Evolutionary conservation across 1,140 invertebrate species (phyloP), one percentile per base, ranked within the genome.

Genomic region (Diorhabda sublineata): DNA sequence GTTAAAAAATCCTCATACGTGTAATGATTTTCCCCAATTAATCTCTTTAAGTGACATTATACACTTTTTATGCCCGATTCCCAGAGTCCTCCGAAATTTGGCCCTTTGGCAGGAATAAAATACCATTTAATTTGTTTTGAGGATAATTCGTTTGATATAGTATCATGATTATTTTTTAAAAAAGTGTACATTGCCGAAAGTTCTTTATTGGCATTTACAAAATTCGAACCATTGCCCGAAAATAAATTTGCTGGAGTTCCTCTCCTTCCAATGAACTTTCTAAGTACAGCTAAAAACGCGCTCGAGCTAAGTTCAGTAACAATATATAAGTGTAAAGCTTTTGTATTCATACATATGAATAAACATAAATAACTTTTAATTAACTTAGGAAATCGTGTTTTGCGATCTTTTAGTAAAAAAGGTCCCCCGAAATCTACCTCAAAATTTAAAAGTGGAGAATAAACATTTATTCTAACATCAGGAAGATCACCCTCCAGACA

Each of bases 271-370:
- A 73, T 69, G 66, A 81, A 82, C 26, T 26, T n/a, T n/a, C n/a
- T n/a, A n/a, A n/a, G n/a, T n/a, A 75, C 68, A 47, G 69, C 58
- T 2, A 80, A 8, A 57, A 81, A 79, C 3, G 67, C 66, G 2
- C 67, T 61, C 9, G 70, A 67, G 4, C 70, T 72, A 3, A 82
- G 58, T 64, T 76, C 75, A 6, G 44, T 63, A 0, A 81, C 75
- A 0, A 80, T 58, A 64, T 82, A 81, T 42, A 82, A 67, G 70
- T 82, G 80, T 3, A 82, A 67, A 0, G 81, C 80, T 44, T 75
- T 74, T 0, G 74, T 74, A 2, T 47, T 58, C 44, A 72, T 57
- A 68, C 71, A 72, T 3, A 67, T 58, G 11, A 71, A 68, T 26
- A 68, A 11, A 9, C n/a, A 68, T 3, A 68, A 43, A 58, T 71